A percentile compares a stretch with the other conserved stretches of the same genome.
phyloP scores from a whole-genome alignment of 2,888 invertebrate genomes.

The Eumerus sabulonum region DNA sequence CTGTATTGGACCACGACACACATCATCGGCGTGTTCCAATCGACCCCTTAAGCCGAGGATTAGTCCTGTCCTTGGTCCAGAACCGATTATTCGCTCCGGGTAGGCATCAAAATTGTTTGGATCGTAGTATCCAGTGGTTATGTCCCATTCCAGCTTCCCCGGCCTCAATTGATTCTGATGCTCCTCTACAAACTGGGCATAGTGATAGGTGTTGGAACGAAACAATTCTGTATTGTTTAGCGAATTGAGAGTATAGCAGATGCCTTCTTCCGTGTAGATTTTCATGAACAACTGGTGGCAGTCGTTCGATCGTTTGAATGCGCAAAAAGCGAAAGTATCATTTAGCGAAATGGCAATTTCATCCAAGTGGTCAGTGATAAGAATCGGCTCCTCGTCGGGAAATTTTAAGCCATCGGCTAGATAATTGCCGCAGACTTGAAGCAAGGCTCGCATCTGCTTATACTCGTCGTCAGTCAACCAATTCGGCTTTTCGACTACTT shows the following conservation, averaged over 20 bases:
- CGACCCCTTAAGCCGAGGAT: slow-evolving; percentile 82
- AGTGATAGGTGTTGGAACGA: slow-evolving; percentile 17
- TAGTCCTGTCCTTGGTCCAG: slow-evolving; percentile 84
- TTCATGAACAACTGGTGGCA: slow-evolving; percentile 17
- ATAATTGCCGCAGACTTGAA: slow-evolving; percentile 27
- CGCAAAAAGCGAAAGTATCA: neutral
- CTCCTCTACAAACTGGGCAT: slow-evolving; percentile 14
- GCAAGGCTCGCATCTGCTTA: slow-evolving; percentile 32
- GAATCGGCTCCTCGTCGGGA: neutral
- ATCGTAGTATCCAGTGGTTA: slow-evolving; percentile 82
- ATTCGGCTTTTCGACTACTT: neutral
- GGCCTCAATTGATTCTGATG: neutral
- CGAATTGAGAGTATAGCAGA: slow-evolving; percentile 37
- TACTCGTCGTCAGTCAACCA: slow-evolving; percentile 14
- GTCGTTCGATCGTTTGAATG: neutral
- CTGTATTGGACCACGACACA: slow-evolving; percentile 85
- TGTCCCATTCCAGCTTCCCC: slow-evolving; percentile 80
- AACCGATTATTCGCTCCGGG: slow-evolving; percentile 84
- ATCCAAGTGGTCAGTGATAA: slow-evolving; percentile 1
- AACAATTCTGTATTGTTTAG: slow-evolving; percentile 29
- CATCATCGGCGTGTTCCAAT: slow-evolving; percentile 83
- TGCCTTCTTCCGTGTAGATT: slow-evolving; percentile 31
- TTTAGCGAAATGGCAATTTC: neutral
- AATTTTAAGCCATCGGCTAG: neutral
- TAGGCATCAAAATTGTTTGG: slow-evolving; percentile 82